Percentiles rank a stretch among this genome's conserved stretches.
Conservation (phyloP, 2,113 vertebrate genomes). For the cattle (Bos taurus) region ARS-UCD2.0 NC_037343.1:32473501-32474000, state of each 20-base stretch:
- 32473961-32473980: not conserved
- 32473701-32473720: not conserved
- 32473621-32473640: not conserved
- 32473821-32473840: not conserved
- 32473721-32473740: not conserved
- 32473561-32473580: not conserved
- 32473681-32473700: not conserved
- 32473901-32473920: not conserved
- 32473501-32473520: not conserved
- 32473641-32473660: accelerated
- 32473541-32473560: not conserved
- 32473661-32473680: not conserved
- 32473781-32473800: not conserved
- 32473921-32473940: not conserved
- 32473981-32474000: not conserved
- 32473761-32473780: not conserved
- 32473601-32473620: not conserved
- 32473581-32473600: not conserved
- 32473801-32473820: not conserved
- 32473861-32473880: not conserved
- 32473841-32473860: not conserved
- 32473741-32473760: not conserved
- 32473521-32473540: not conserved
- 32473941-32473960: not conserved
- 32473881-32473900: not conserved